Evolutionary conservation across 2,113 vertebrate genomes (phyloP).

Genomic region (Melanerpes formicivorus): DNA sequence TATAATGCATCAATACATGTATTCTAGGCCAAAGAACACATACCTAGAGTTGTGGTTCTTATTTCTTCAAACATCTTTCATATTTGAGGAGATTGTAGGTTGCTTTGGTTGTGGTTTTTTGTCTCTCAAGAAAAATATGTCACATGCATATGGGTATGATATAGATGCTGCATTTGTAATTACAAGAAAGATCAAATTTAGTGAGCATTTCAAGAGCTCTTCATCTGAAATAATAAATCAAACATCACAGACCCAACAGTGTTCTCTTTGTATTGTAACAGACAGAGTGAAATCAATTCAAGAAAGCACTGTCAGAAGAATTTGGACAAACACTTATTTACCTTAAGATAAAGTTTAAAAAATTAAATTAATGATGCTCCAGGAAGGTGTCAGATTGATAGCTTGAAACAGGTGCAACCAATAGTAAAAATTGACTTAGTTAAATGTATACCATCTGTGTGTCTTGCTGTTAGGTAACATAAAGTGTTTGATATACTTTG

Average conservation of each 20-base stretch:
- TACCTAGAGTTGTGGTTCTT: not conserved
- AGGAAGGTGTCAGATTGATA: not conserved
- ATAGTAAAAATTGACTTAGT: not conserved
- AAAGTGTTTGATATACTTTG: constrained; percentile 35
- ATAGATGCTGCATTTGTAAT: not conserved
- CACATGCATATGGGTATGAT: not conserved
- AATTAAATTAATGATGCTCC: not conserved
- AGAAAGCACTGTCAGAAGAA: too few relatives aligned
- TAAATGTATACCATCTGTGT: constrained; percentile 35
- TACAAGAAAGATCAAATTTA: not conserved
- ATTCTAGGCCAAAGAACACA: not conserved
- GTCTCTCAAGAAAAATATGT: not conserved
- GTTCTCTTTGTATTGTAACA: not conserved
- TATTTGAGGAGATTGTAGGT: not conserved
- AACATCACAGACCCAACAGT: not conserved
- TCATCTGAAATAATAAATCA: not conserved
- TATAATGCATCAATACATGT: not conserved
- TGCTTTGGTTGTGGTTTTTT: not conserved
- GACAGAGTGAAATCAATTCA: too few relatives aligned
- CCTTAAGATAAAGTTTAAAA: not conserved
- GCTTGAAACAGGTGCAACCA: not conserved
- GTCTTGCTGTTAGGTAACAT: not conserved
- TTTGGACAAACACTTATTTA: too few relatives aligned
- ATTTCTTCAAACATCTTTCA: not conserved
- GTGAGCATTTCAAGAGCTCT: constrained; percentile 2